A percentile compares a stretch with the other conserved stretches of the same genome.
Conservation (phyloP, 2,113 vertebrate species). For the Neodontobutis hainanensis region DNA sequence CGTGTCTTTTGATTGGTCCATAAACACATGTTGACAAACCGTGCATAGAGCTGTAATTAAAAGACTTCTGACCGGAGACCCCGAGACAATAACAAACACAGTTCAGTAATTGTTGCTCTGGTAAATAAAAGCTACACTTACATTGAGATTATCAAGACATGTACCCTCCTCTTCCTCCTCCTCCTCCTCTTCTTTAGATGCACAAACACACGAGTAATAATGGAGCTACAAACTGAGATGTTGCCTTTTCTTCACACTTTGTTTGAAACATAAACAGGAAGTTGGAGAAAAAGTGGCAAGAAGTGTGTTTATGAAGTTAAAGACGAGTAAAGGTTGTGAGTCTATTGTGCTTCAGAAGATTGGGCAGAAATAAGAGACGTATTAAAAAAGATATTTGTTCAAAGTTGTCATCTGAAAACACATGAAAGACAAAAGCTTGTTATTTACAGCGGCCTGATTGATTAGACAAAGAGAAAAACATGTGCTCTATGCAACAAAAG, state of each 20-base stretch:
- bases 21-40: constrained; percentile 71
- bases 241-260: constrained; percentile 42
- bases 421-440: no score
- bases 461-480: no score
- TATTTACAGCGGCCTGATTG: no score
- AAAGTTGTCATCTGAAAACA: constrained; percentile 12
- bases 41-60: constrained; percentile 59
- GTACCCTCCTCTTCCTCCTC: no score
- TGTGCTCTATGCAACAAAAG: no score
- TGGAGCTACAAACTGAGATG: background rate
- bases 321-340: constrained; percentile 13
- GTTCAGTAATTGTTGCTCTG: no score
- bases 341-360: background rate
- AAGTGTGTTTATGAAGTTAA: constrained; percentile 14
- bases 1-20: constrained; percentile 45
- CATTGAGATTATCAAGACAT: no score
- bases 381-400: background rate
- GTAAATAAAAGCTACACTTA: no score
- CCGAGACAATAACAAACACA: no score
- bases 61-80: constrained; percentile 4
- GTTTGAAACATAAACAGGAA: constrained; percentile 58
- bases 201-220: constrained; percentile 8
- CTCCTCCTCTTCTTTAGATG: constrained; percentile 6
- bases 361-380: background rate
- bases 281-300: constrained; percentile 25